Evolutionary conservation across 2,797 vertebrate genomes (phyloP).

Genomic region (Thunnus albacares): DNA sequence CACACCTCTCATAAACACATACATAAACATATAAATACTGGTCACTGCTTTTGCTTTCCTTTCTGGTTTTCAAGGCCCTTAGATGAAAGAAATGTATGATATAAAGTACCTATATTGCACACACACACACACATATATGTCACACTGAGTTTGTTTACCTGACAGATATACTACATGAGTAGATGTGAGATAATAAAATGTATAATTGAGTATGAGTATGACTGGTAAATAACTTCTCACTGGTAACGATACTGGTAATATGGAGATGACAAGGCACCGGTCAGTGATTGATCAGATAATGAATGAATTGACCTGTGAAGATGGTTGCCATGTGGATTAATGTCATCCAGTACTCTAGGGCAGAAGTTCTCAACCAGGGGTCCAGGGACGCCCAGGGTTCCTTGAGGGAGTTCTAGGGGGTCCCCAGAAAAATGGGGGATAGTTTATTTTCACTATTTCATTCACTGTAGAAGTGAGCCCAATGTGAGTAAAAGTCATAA

Average conservation of each 20-base stretch:
- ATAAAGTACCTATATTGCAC: neutral
- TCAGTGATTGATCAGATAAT: conserved; percentile 58
- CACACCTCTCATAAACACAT: conserved; percentile 15
- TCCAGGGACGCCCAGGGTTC: too few species aligned
- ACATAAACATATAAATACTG: conserved; percentile 8
- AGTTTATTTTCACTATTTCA: too few species aligned
- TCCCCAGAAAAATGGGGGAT: too few species aligned
- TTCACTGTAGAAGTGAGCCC: too few species aligned
- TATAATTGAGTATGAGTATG: conserved; percentile 10
- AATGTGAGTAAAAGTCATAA: too few species aligned
- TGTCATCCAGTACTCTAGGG: conserved; percentile 47
- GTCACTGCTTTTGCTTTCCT: neutral
- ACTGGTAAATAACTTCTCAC: conserved; percentile 40
- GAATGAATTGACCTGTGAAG: conserved; percentile 53
- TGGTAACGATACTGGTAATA: conserved; percentile 17
- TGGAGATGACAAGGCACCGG: conserved; percentile 42
- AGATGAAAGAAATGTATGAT: neutral
- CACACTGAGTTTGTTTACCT: conserved; percentile 5
- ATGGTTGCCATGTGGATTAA: conserved; percentile 55
- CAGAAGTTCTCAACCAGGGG: too few species aligned
- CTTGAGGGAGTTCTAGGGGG: too few species aligned
- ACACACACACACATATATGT: neutral
- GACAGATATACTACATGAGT: neutral
- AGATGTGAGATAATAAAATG: conserved; percentile 24
- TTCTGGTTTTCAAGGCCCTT: conserved; percentile 15